phyloP scores from a whole-genome alignment of 2,797 vertebrate species.

The Cheirogaleus major region DNA sequence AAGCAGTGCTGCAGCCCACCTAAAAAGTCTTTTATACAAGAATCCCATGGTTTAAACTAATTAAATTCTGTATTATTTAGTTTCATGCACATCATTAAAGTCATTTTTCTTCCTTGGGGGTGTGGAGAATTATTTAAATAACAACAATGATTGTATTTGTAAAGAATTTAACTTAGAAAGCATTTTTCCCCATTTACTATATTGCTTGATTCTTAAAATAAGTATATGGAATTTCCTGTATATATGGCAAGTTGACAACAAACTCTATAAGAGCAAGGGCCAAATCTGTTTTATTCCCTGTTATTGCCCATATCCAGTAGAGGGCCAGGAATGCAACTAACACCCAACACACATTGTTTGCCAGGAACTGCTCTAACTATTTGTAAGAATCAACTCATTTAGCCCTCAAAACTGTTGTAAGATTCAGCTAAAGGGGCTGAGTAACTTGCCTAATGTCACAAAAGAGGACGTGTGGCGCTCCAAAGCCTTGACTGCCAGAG shows the following conservation, averaged over 20 bases:
- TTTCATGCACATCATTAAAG: constrained; percentile 72
- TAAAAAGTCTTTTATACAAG: constrained; percentile 63
- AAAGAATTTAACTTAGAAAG: constrained; percentile 51
- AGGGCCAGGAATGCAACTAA: background rate
- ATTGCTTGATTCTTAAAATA: background rate
- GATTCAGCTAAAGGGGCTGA: background rate
- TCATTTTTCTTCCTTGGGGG: constrained; percentile 56
- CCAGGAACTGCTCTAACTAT: background rate
- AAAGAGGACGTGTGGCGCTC: rapidly evolving
- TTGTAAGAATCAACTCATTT: background rate
- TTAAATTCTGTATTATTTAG: constrained; percentile 76
- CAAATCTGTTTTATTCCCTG: background rate
- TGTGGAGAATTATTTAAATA: constrained; percentile 59
- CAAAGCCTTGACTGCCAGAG: background rate
- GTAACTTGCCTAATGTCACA: no score
- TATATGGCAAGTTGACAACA: background rate
- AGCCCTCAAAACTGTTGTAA: background rate
- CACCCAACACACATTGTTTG: background rate
- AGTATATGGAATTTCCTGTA: background rate
- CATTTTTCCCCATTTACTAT: background rate
- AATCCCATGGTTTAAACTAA: constrained; percentile 70
- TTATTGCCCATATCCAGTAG: background rate
- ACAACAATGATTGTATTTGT: constrained; percentile 53
- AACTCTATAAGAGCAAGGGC: no score
- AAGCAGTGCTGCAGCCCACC: constrained; percentile 56